Evolutionary conservation across 92 coral and sea anemone genomes (phyloP).

Genomic region (Palythoa grandiflora): DNA sequence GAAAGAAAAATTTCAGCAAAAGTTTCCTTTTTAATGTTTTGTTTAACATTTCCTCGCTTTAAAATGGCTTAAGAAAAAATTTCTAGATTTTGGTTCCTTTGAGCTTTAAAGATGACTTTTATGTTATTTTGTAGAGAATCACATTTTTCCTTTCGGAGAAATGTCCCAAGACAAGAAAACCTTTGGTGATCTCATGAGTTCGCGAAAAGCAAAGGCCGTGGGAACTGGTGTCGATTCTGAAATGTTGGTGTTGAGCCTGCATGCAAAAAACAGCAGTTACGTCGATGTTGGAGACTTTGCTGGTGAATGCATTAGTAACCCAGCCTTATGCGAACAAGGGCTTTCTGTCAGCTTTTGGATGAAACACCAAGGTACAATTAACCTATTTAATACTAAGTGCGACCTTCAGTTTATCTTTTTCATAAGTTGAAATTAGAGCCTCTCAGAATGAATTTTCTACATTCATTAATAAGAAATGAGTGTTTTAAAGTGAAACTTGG

Average conservation of each 20-base stretch:
- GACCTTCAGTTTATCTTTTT: no score
- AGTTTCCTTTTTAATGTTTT: no score
- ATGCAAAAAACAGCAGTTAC: slow-evolving; percentile 10
- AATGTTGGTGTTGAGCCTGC: slow-evolving; percentile 31
- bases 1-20: no score
- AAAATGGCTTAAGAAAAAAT: no score
- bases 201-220: slow-evolving; percentile 1
- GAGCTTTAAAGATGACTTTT: background rate
- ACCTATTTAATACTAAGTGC: no score
- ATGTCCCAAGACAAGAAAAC: background rate
- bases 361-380: slow-evolving; percentile 23
- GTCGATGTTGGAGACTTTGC: slow-evolving; percentile 21
- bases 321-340: slow-evolving; percentile 20
- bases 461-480: no score
- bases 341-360: slow-evolving; percentile 46
- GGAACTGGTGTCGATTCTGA: slow-evolving; percentile 39
- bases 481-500: no score
- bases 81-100: no score
- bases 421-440: no score
- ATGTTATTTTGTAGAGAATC: background rate
- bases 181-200: background rate
- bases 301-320: slow-evolving; percentile 30
- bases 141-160: slow-evolving; percentile 19
- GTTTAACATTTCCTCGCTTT: no score
- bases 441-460: no score